Evolutionary conservation across 2,113 vertebrate species (phyloP).

Genomic region (Illadopsis cleaveri): DNA sequence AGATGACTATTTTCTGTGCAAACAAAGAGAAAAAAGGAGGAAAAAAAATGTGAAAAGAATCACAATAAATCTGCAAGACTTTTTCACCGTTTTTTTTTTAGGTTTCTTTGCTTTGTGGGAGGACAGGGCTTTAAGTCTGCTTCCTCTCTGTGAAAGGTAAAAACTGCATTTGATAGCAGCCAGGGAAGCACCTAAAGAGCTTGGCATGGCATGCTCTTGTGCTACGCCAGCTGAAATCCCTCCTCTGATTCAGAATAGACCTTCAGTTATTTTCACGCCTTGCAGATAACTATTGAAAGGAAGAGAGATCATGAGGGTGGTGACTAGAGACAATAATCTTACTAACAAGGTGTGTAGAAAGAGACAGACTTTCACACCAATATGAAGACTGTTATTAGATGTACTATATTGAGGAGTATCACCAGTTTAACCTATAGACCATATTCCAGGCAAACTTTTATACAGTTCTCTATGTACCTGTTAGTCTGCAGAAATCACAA

Average conservation of each 20-base stretch:
- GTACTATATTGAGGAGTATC: neutral
- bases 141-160: neutral
- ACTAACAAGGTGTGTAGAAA: neutral
- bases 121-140: neutral
- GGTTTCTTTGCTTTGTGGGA: neutral
- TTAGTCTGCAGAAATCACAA: neutral
- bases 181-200: neutral
- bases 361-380: neutral
- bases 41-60: neutral
- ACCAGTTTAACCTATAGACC: neutral
- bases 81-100: neutral
- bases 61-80: neutral
- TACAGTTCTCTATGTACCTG: neutral
- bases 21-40: neutral
- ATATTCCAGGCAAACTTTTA: neutral
- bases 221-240: neutral
- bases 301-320: neutral
- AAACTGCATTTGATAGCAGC: neutral
- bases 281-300: neutral
- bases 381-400: neutral
- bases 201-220: neutral
- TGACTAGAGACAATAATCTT: neutral
- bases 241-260: neutral
- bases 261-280: neutral
- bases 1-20: neutral